Base-by-base conservation (phyloP, 2,113 vertebrate genomes). In the Notothenia rossii region DNA sequence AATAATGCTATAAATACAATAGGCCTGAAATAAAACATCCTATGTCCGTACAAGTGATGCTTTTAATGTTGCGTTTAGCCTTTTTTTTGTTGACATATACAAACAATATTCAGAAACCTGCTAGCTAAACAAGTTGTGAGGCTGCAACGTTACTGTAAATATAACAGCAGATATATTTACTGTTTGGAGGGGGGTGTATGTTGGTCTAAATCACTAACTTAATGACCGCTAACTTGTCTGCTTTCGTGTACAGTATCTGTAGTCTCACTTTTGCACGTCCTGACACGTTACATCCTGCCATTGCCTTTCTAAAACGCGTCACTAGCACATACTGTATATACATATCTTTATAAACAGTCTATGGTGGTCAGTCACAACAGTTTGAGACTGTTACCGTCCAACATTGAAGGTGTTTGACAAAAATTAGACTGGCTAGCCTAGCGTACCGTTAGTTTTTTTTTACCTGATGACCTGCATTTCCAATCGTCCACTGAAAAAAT, bases 341-440 rank as follows among this genome's bases (percentile, higher is more conserved):
- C 7, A 40, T 40, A 7, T 40, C 36, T 40, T 40, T 40, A 40
- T 40, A 40, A 40, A 40, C 36, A 40, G 36, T 40, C 36, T 40
- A 40, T 40, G 36, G 36, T 40, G 36, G 36, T 40, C 15, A 29
- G 7, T 2, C 14, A 51, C 50, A 53, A 43, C 48, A 51, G 43
- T 56, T 45, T 45, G 29, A 2, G 9, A 33, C 58, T 54, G 40
- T 65, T 72, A 53, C n/a, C 20, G 61, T 15, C n/a, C 55, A 60
- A 15, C 36, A 74, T 2, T 15, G 20, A 13, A 62, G 55, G 66
- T 73, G 46, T 66, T 33, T 5, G 4, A 36, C 18, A 13, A 46
- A 71, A n/a, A 40, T 29, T 29, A 33, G 46, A 18, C 51, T 29
- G 63, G 91, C 82, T 84, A 87, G 76, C 70, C 9, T 29, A 65